Percentiles rank a stretch among this genome's conserved stretches.
Evolutionary conservation across 2,888 invertebrate species (phyloP).

Genomic region (Clunio marinus): DNA sequence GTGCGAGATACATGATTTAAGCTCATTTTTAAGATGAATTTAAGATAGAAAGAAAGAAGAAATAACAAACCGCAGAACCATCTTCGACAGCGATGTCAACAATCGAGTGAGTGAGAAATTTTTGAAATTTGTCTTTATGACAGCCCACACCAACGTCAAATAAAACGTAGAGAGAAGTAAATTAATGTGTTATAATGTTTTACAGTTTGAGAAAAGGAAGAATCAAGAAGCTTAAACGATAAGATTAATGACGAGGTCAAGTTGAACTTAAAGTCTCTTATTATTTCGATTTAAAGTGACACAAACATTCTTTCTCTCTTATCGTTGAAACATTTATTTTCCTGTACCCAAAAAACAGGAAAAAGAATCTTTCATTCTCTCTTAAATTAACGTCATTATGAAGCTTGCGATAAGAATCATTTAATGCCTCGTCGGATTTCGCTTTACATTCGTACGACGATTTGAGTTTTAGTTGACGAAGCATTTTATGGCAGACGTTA

Average conservation of each 20-base stretch:
- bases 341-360: too few relatives aligned
- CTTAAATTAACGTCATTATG: conserved; percentile 9
- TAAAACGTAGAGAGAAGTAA: too few relatives aligned
- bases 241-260: not conserved
- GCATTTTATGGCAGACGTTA: too few relatives aligned
- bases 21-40: too few relatives aligned
- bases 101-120: not conserved
- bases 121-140: not conserved
- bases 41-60: not conserved
- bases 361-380: not conserved
- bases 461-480: too few relatives aligned
- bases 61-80: conserved; percentile 6
- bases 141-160: not conserved
- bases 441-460: too few relatives aligned
- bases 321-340: not conserved
- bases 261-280: not conserved
- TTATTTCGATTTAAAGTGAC: conserved; percentile 15
- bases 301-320: not conserved
- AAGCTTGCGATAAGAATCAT: not conserved
- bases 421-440: too few relatives aligned
- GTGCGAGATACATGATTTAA: too few relatives aligned
- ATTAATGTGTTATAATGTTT: not conserved
- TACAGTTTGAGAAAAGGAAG: not conserved
- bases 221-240: conserved; percentile 5
- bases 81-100: not conserved